Base-by-base conservation (phyloP, 2,888 invertebrate genomes). In the Ecdyonurus torrentis region DNA sequence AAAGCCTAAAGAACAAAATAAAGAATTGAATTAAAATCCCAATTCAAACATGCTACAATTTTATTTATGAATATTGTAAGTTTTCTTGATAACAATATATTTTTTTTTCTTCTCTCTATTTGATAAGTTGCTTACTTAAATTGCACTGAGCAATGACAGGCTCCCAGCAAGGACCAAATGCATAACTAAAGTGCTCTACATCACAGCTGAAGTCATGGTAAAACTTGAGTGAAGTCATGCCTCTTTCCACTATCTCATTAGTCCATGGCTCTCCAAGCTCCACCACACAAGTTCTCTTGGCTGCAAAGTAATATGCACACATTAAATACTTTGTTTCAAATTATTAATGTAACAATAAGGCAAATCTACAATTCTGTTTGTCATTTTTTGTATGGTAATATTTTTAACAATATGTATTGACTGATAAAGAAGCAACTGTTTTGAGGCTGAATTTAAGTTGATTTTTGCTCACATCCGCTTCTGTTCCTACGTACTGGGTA, bases 101-200 rank as follows among this genome's bases (percentile, higher is more conserved):
- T 20, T n/a, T 19, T 22, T n/a, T n/a, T n/a, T n/a, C n/a, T n/a
- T n/a, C n/a, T n/a, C n/a, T n/a, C n/a, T n/a, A n/a, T n/a, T n/a
- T n/a, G n/a, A n/a, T n/a, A n/a, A n/a, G n/a, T n/a, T n/a, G 73
- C 76, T 74, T 68, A 84, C 87, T 83, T 15, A 90, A 76, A 72
- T 91, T 91, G 75, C 89, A 89, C 71, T 93, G 91, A 0, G 94
- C 91, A 63, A 94, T 86, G 19, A 92, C 93, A 0, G 99, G 97
- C 72, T 99, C 99, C 99, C 99, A 99, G 74, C 98, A 98, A 0
- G 98, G 96, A 0, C 99, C 99, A 73, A 99, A 98, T 0, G 97
- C 95, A 73, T 95, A 91, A 71, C 89, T 88, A 72, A 85, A 91
- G 67, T 87, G 86, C 62, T 89, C 86, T 70, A 94, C 84, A 74